Base-by-base conservation (phyloP, 1,140 invertebrate species). In the Drosophila lacteicornis region DNA sequence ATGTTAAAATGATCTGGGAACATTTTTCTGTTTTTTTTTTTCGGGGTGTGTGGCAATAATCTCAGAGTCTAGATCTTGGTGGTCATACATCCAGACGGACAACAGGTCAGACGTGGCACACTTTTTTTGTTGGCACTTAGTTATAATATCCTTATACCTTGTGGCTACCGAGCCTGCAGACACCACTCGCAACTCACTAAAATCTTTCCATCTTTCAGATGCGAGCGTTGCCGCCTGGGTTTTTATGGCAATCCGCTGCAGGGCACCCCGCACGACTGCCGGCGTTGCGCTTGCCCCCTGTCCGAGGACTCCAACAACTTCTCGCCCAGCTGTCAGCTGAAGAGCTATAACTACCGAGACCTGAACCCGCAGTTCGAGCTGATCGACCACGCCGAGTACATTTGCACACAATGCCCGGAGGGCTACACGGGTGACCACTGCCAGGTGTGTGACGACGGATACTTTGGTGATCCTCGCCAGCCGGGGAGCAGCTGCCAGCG, bases 381-480 rank as follows among this genome's bases (percentile, higher is more conserved):
- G 33, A 93, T 94, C 59, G 91, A 93, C 47, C 93, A 94, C 27
- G 94, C 94, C 19, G 94, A 95, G 71, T 98, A 97, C 87, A 95
- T 98, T 9, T 99, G 85, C 90, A 98, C 96, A 0, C 95, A 97
- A 69, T 99, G 99, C 93, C 96, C 97, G 1, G 93, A 94, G 47
- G 99, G 99, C 0, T 99, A 99, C 87, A 96, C 96, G 17, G 99
- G 99, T 1, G 96, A 96, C 71, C 97, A 97, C 85, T 99, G 99
- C 93, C 97, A 99, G 94, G 95, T 95, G 97, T 98, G 94, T 40
- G 96, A 96, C 69, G 94, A 96, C 82, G 98, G 98, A 2, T 99
- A 95, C 93, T 99, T 95, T 93, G 98, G 98, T 2, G 95, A 97
- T 76, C 98, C 98, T 2, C 91, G 94, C 2, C 93, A 94, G 47